Base-by-base conservation (phyloP, 2,113 vertebrate species). In the Eclectus roratus region DNA sequence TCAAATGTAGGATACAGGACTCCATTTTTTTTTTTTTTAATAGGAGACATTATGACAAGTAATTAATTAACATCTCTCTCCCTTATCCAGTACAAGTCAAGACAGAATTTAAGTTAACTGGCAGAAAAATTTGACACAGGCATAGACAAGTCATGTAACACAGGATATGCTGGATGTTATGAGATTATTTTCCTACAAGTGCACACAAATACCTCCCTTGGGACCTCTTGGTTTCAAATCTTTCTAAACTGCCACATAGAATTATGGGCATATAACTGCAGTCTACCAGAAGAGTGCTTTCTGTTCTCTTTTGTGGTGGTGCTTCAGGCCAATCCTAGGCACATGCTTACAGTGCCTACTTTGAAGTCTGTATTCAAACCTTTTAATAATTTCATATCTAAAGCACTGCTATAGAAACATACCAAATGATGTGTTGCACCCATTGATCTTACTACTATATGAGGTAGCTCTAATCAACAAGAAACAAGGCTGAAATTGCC, bases 221-320 rank as follows among this genome's bases (percentile, higher is more conserved):
- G 24, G 6, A 1, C 3, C 5, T 46, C n/a, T 49, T 0, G 0
- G 14, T 39, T 80, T 94, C 50, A 61, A 68, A 78, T 33, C 9
- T 4, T 41, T 82, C 71, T 47, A 31, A 65, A 4, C 13, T 74
- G 25, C 69, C 28, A 10, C 1, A 2, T 33, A 69, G n/a, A 21
- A 13, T 44, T 70, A 17, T 12, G 46, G 11, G 13, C 0, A 0
- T 15, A 25, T 64, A 35, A 50, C n/a, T n/a, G 52, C 16, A 53
- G 28, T 6, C 25, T 73, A 49, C 37, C 41, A 69, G 13, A 17
- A 16, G 46, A 50, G 19, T 13, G 19, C 18, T 49, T 83, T 86
- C 28, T 64, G 3, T 31, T 74, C 35, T 41, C 9, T 35, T 31
- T 17, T 43, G 15, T 43, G 33, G 13, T 24, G 31, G 43, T 58